phyloP scores from a whole-genome alignment of 1,140 invertebrate genomes.

The Zaprionus gabonicus region DNA sequence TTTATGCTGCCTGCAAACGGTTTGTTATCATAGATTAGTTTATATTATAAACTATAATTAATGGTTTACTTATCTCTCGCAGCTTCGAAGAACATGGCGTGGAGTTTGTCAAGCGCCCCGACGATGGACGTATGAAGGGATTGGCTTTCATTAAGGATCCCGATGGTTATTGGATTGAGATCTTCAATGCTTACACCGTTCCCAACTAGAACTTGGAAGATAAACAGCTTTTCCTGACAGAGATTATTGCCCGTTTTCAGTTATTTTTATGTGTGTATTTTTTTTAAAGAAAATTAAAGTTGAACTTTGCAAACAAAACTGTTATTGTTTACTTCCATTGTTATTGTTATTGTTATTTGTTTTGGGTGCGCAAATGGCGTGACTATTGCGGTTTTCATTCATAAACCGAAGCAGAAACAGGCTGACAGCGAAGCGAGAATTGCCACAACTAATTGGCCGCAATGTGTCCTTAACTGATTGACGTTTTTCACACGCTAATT shows the following conservation, averaged over 20 bases:
- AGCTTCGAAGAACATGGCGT: slow-evolving; percentile 93
- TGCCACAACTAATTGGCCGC: slow-evolving; percentile 58
- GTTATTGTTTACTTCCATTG: neutral
- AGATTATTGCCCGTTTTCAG: slow-evolving; percentile 21
- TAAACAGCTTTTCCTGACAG: neutral
- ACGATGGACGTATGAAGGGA: slow-evolving; percentile 96
- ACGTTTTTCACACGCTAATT: slow-evolving; percentile 75
- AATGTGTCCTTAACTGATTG: slow-evolving; percentile 61
- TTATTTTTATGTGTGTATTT: slow-evolving; percentile 12
- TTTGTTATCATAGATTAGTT: slow-evolving; percentile 47
- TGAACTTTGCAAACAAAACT: slow-evolving; percentile 2
- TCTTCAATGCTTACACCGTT: slow-evolving; percentile 89
- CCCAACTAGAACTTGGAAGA: slow-evolving; percentile 86
- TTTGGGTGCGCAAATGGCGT: slow-evolving; percentile 28
- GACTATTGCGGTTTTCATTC: slow-evolving; percentile 31
- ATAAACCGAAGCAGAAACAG: neutral
- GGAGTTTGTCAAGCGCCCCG: slow-evolving; percentile 95
- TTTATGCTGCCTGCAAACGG: slow-evolving; percentile 92
- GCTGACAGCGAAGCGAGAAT: neutral
- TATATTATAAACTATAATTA: neutral
- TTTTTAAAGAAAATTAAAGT: slow-evolving; percentile 20
- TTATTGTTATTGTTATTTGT: neutral
- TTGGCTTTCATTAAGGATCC: slow-evolving; percentile 97
- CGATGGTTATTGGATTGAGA: slow-evolving; percentile 98
- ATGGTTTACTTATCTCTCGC: neutral